Evolutionary conservation across 2,113 vertebrate species (phyloP), one percentile per base, ranked within the genome.

Genomic region (Cnemophilus loriae): DNA sequence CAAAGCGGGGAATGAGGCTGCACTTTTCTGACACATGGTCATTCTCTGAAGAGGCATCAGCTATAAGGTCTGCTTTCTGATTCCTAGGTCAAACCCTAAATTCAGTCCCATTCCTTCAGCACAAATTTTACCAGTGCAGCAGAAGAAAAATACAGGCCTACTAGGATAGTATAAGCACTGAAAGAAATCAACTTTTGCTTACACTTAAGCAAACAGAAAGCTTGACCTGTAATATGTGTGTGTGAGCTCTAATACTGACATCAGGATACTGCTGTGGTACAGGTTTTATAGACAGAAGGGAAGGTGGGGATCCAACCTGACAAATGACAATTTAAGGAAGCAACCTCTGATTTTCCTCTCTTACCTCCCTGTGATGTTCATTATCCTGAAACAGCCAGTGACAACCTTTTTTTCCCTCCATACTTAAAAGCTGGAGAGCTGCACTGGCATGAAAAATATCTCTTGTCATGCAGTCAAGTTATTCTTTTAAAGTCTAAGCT

Each of bases 401-500:
- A 81, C 33, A 75, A 42, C 37, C 32, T 28, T 67, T 68, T 83
- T 50, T 56, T 28, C 1, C 0, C 20, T 11, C 20, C 10, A 19
- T 4, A 3, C 30, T 77, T 88, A 92, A 87, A 87, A 93, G 70
- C 18, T 33, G 35, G 59, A 87, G 37, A 42, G 70, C 87, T 83
- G 50, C 42, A 89, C 32, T 61, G 32, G 41, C 49, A 68, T 53
- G 69, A 87, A 84, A 92, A 59, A 50, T 93, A 76, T 73, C 78
- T 94, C 68, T 87, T 71, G 59, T 90, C 37, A 35, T 22, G 68
- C 32, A 87, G 60, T 88, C 56, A 52, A 83, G 39, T 84, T 78
- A 78, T 8, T 79, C 67, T 82, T 93, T 84, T 83, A 42, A 70
- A 91, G 95, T 47, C 73, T 93, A 93, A 75, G 64, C 71, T 90